Conservation (phyloP, 2,888 invertebrate genomes). For the Carcina quercana region DNA sequence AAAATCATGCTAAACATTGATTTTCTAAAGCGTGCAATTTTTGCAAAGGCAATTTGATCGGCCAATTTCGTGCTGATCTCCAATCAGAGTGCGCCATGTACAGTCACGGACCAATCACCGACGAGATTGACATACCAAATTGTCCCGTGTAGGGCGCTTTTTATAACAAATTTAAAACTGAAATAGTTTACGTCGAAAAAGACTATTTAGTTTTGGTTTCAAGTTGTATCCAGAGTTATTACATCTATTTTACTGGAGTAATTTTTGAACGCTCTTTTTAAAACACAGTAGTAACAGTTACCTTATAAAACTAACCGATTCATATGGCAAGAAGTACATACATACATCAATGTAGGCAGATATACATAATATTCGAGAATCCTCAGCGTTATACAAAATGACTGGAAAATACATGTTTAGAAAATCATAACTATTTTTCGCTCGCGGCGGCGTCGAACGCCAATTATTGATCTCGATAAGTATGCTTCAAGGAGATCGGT, state of each 20-base stretch:
- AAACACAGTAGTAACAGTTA: constrained; percentile 22
- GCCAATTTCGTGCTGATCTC: no score
- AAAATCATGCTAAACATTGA: no score
- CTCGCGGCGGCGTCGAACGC: no score
- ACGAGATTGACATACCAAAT: no score
- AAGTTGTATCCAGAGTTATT: neutral
- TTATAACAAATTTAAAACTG: no score
- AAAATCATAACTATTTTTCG: constrained; percentile 46
- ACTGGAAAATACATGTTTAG: constrained; percentile 67
- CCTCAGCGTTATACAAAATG: constrained; percentile 34
- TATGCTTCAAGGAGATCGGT: no score
- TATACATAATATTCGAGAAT: constrained; percentile 19
- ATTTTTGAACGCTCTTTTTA: neutral
- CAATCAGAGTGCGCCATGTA: no score
- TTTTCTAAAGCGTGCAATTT: no score
- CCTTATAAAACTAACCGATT: constrained; percentile 23
- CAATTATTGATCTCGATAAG: constrained; percentile 47
- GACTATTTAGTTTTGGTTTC: neutral
- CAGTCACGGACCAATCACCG: no score
- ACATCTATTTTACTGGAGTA: neutral
- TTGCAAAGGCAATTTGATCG: no score
- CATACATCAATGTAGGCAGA: constrained; percentile 16
- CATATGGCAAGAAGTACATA: constrained; percentile 33
- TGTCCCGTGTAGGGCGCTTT: no score
- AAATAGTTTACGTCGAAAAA: no score